These are phyloP conservation scores for Saccostrea cuccullata DNA, from an alignment of 1,140 invertebrate genomes.

Conservation along the genomic window DNA sequence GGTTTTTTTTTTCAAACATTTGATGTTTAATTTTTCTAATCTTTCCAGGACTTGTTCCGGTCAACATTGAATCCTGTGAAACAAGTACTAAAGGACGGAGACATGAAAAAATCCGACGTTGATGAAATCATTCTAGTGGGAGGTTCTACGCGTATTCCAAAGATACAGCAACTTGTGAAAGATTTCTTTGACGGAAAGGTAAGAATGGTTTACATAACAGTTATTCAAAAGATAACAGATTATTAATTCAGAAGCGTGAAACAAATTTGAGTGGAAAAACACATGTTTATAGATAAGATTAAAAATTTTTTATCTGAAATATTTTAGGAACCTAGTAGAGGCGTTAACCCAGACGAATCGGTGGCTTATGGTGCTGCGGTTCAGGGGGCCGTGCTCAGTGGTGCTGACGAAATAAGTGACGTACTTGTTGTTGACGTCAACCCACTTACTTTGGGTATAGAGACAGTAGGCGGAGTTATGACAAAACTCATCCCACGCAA, in stretches of 20 bases:
- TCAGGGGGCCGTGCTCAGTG: constrained; percentile 90
- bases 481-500: constrained; percentile 98
- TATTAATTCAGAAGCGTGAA: background rate
- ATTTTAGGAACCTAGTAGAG: constrained; percentile 91
- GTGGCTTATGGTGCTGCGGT: constrained; percentile 97
- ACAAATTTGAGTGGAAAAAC: too few species aligned
- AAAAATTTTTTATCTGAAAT: background rate
- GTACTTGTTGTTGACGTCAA: constrained; percentile 98
- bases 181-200: constrained; percentile 91
- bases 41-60: constrained; percentile 91
- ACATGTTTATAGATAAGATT: background rate
- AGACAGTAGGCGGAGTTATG: constrained; percentile 99
- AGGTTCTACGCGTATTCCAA: constrained; percentile 99
- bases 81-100: constrained; percentile 92
- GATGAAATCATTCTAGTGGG: constrained; percentile 99
- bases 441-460: constrained; percentile 98
- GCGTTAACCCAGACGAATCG: constrained; percentile 95
- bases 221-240: background rate
- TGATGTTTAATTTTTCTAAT: constrained; percentile 11
- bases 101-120: constrained; percentile 98
- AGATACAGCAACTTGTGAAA: constrained; percentile 98
- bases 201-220: constrained; percentile 6
- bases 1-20: background rate
- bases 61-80: constrained; percentile 97
- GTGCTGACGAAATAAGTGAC: constrained; percentile 87